Percentiles rank a stretch among this genome's conserved stretches.
These are phyloP conservation scores for Chascanopsetta lugubris DNA, from an alignment of 2,113 vertebrate genomes.

Conservation along the genomic window DNA sequence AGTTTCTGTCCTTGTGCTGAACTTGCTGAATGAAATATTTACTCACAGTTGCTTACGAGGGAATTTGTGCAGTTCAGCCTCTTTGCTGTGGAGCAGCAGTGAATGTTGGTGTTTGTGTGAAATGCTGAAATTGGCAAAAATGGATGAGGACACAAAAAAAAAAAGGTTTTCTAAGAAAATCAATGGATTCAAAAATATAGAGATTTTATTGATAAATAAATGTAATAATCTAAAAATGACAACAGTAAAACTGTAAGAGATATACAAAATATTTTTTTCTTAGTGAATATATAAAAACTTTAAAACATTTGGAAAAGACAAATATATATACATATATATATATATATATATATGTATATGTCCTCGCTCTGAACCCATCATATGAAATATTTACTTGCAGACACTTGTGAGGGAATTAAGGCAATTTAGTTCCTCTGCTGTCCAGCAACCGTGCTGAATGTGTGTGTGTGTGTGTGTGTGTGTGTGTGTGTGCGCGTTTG, in stretches of 20 bases:
- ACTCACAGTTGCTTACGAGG: not conserved
- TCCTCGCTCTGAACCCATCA: no score
- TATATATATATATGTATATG: not conserved
- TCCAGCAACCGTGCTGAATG: constrained; percentile 22
- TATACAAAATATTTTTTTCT: no score
- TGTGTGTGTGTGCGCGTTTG: not conserved
- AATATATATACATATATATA: constrained; percentile 6
- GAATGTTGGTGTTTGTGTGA: constrained; percentile 18
- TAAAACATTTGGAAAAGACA: no score
- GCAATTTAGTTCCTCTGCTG: constrained; percentile 43
- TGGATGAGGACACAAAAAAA: no score
- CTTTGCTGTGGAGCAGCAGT: constrained; percentile 31
- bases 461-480: constrained; percentile 25
- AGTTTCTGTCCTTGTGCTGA: constrained; percentile 52
- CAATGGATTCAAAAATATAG: no score
- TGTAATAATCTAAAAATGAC: no score
- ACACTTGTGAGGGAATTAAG: constrained; percentile 35
- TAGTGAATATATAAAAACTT: no score
- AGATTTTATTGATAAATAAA: no score
- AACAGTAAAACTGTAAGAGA: no score
- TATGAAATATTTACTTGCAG: not conserved
- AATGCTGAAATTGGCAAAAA: no score
- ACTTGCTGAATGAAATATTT: constrained; percentile 25
- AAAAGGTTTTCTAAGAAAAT: no score
- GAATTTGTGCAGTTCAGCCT: constrained; percentile 52